A percentile compares a stretch with the other conserved stretches of the same genome.
These are phyloP conservation scores for Troglohyphantes excavatus DNA, from an alignment of 2,888 invertebrate genomes.

Conservation along the genomic window DNA sequence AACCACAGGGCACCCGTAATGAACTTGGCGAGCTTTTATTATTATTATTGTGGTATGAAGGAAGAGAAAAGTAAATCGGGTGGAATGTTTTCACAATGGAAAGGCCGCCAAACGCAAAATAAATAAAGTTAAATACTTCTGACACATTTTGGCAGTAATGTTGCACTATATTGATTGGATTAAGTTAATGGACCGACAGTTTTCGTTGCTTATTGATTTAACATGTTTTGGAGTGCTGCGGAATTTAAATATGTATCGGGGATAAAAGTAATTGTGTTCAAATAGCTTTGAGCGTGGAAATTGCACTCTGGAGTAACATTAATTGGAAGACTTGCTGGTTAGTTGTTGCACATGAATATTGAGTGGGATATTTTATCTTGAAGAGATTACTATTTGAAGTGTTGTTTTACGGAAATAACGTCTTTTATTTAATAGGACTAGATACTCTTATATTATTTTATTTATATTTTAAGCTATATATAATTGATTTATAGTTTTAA, in stretches of 20 bases:
- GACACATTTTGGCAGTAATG: slow-evolving; percentile 52
- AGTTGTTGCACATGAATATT: no score
- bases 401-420: no score
- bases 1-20: slow-evolving; percentile 49
- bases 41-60: neutral
- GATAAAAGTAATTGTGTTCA: slow-evolving; percentile 1
- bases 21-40: slow-evolving; percentile 31
- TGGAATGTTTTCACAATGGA: slow-evolving; percentile 7
- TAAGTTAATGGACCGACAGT: slow-evolving; percentile 44
- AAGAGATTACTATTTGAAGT: no score
- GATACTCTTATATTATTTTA: no score
- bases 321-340: neutral
- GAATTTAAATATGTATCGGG: slow-evolving; percentile 8
- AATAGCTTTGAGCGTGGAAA: neutral
- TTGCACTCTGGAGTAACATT: neutral
- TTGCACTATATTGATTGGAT: slow-evolving; percentile 51
- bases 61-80: neutral
- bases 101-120: slow-evolving; percentile 24
- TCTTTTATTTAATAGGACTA: no score
- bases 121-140: slow-evolving; percentile 52
- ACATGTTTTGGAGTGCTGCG: neutral
- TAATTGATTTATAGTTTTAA: no score
- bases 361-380: no score
- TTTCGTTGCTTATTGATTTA: slow-evolving; percentile 15
- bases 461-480: no score